Percentiles rank a stretch among this genome's conserved stretches.
Evolutionary conservation across 2,113 vertebrate species (phyloP).

Genomic region (Columba janthina): DNA sequence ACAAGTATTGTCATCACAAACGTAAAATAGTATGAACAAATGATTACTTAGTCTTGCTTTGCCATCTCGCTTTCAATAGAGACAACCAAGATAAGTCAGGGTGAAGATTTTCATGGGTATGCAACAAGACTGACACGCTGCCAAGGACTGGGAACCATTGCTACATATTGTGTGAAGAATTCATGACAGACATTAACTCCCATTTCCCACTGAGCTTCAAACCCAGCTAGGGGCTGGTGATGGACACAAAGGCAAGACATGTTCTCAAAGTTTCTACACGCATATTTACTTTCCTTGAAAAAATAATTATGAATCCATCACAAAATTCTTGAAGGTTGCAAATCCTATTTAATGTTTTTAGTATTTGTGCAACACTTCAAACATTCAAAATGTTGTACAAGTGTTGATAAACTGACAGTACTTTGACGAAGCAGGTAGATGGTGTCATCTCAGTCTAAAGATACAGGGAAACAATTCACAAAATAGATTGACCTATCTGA

Average conservation of each 20-base stretch:
- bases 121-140: background rate
- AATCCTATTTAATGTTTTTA: background rate
- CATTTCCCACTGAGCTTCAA: background rate
- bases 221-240: background rate
- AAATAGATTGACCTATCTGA: background rate
- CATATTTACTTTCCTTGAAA: background rate
- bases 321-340: background rate
- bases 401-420: background rate
- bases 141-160: accelerated
- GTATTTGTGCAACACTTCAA: background rate
- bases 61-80: background rate
- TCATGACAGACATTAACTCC: background rate
- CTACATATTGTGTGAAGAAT: background rate
- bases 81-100: background rate
- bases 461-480: background rate
- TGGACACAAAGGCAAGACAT: background rate
- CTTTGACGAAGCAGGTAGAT: background rate
- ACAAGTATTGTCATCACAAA: conserved; percentile 1
- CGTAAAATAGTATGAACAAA: background rate
- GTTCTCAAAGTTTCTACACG: background rate
- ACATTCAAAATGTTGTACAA: background rate
- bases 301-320: background rate
- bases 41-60: background rate
- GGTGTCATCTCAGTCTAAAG: background rate
- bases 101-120: background rate